These are phyloP conservation scores for Drosophila affinis DNA, from an alignment of 2,888 invertebrate genomes.

Conservation along the genomic window DNA sequence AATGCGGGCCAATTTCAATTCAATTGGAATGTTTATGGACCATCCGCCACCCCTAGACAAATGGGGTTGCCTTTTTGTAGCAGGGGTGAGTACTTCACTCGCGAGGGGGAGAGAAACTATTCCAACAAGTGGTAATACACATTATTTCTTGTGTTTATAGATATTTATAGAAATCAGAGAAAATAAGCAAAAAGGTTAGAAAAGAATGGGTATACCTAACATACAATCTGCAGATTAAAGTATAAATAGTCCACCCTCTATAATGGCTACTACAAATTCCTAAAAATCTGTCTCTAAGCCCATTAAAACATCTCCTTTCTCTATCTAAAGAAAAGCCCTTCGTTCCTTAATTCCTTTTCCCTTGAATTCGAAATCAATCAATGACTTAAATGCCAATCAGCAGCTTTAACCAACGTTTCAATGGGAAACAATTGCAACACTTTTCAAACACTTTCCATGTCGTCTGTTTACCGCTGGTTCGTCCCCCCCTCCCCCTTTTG, in stretches of 20 bases:
- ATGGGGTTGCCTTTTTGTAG: not conserved
- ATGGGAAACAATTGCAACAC: slow-evolving; percentile 8
- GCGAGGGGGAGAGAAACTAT: not conserved
- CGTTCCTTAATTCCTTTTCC: no score
- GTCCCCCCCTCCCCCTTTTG: not conserved
- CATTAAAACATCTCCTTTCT: not conserved
- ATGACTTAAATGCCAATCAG: not conserved
- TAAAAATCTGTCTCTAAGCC: no score
- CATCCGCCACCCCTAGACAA: not conserved
- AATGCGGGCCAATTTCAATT: slow-evolving; percentile 74
- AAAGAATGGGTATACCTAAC: not conserved
- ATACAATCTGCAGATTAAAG: not conserved
- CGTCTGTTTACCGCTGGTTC: not conserved
- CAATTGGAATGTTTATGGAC: slow-evolving; percentile 55
- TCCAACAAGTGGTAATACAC: slow-evolving; percentile 17
- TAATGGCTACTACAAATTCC: not conserved
- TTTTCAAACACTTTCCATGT: slow-evolving; percentile 7
- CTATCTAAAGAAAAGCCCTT: not conserved
- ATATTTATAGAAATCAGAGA: not conserved
- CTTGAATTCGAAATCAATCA: not conserved
- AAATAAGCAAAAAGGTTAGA: not conserved
- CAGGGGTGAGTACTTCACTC: not conserved
- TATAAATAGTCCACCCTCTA: not conserved
- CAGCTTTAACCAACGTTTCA: slow-evolving; percentile 10
- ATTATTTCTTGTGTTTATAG: slow-evolving; percentile 11